Evolutionary conservation across 2,888 invertebrate genomes (phyloP).

Genomic region (Eutolmus rufibarbis): DNA sequence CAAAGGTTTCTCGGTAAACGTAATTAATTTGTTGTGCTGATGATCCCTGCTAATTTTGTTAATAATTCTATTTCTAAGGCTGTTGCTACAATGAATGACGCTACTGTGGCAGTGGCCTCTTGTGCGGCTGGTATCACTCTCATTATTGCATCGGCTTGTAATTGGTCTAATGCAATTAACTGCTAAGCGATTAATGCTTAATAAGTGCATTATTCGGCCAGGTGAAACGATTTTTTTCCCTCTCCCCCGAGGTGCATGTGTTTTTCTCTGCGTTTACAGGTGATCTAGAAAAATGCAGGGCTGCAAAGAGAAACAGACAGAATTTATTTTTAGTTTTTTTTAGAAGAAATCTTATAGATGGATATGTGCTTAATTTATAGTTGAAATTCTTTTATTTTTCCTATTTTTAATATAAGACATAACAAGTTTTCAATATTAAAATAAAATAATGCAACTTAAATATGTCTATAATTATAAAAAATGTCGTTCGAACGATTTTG

Average conservation of each 20-base stretch:
- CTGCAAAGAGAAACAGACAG: neutral
- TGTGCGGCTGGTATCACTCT: neutral
- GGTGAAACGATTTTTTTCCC: neutral
- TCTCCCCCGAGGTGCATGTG: neutral
- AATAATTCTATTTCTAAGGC: neutral
- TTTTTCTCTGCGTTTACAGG: neutral
- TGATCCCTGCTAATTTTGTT: neutral
- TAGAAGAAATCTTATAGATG: too few species aligned
- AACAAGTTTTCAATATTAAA: too few species aligned
- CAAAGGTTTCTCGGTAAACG: neutral
- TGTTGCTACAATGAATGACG: neutral
- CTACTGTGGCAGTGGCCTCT: neutral
- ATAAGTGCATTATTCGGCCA: neutral
- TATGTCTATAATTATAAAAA: too few species aligned
- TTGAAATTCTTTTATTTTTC: too few species aligned
- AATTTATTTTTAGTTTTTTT: neutral
- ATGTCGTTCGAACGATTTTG: too few species aligned
- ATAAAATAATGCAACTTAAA: too few species aligned
- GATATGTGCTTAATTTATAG: too few species aligned
- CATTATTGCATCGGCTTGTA: neutral
- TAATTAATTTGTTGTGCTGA: neutral
- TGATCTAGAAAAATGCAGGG: neutral
- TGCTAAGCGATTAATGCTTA: neutral
- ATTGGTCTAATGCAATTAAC: conserved; percentile 4
- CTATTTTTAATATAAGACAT: too few species aligned